phyloP scores from a whole-genome alignment of 2,797 vertebrate species.

The Oreochromis mossambicus region DNA sequence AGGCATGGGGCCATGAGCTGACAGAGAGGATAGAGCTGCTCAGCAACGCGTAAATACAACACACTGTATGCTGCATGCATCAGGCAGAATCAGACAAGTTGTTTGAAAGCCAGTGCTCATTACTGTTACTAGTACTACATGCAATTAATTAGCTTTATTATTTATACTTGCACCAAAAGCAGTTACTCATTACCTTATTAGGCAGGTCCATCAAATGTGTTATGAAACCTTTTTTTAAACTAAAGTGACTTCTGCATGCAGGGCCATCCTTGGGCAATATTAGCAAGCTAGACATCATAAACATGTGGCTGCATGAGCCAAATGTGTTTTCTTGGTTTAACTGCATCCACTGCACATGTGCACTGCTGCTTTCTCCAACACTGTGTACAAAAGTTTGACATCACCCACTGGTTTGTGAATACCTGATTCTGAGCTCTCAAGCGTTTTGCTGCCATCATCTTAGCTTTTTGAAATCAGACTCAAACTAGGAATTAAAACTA shows the following conservation, averaged over 20 bases:
- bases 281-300: background rate
- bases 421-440: background rate
- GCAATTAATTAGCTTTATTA: background rate
- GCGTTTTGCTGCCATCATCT: background rate
- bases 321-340: background rate
- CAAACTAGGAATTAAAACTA: background rate
- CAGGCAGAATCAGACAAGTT: background rate
- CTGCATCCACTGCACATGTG: background rate
- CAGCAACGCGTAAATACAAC: background rate
- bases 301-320: background rate
- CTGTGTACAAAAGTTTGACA: background rate
- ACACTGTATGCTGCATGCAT: background rate
- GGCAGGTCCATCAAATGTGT: background rate
- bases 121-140: background rate
- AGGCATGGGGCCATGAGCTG: slow-evolving; percentile 76
- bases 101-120: background rate
- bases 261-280: background rate
- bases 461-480: background rate
- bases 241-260: background rate
- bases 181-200: background rate
- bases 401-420: background rate
- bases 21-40: background rate
- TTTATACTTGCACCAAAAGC: background rate
- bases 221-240: background rate
- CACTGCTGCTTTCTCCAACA: background rate